Percentiles rank a stretch among this genome's conserved stretches.
phyloP scores from a whole-genome alignment of 1,140 invertebrate species.

The Cotesia chilonis region DNA sequence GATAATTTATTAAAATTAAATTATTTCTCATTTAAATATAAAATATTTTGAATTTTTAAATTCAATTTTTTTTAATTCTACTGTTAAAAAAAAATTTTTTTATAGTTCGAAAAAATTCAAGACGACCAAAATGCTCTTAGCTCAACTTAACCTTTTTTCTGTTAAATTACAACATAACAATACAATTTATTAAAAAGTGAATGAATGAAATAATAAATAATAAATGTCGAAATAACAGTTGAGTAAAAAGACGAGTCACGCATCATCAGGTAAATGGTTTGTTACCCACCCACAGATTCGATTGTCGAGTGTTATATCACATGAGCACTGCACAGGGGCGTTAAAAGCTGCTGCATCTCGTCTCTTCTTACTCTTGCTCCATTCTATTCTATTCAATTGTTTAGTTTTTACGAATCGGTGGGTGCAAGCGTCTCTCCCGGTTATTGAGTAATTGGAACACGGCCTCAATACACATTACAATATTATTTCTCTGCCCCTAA shows the following conservation, averaged over 20 bases:
- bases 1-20: too few relatives aligned
- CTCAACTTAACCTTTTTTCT: too few relatives aligned
- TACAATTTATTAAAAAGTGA: slow-evolving; percentile 1
- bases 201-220: neutral
- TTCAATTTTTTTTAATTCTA: too few relatives aligned
- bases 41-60: too few relatives aligned
- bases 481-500: slow-evolving; percentile 58
- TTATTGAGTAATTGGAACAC: slow-evolving; percentile 63
- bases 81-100: too few relatives aligned
- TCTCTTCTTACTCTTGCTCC: neutral
- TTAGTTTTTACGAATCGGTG: slow-evolving; percentile 39
- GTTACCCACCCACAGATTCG: slow-evolving; percentile 60
- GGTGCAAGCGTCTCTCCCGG: slow-evolving; percentile 39
- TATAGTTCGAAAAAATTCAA: too few relatives aligned
- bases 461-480: slow-evolving; percentile 46
- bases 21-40: too few relatives aligned
- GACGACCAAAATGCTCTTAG: too few relatives aligned
- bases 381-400: slow-evolving; percentile 27
- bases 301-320: slow-evolving; percentile 50
- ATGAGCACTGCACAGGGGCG: neutral
- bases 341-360: slow-evolving; percentile 53
- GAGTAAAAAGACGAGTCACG: neutral
- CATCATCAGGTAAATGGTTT: slow-evolving; percentile 56
- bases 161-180: too few relatives aligned
- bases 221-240: neutral